Evolutionary conservation across 2,797 vertebrate genomes (phyloP), one percentile per base, ranked within the genome.

Genomic region (Kryptopterus vitreolus): DNA sequence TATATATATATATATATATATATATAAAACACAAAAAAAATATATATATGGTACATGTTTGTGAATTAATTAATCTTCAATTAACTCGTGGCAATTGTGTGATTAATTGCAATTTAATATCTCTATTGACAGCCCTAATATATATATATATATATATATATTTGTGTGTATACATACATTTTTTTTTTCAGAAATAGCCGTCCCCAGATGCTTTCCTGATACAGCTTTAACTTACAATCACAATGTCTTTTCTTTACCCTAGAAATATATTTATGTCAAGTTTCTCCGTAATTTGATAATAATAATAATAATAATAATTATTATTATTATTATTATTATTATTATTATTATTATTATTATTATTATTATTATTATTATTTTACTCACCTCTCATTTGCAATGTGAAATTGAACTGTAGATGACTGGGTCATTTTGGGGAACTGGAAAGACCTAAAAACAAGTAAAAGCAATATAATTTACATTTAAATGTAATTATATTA

Each of bases 371-470:
- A 43, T 77, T 69, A 16, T 26, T 58, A 55, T 43, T 35, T 52
- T n/a, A 48, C 74, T 81, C 29, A 80, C 62, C 12, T 52, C 11
- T 75, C 33, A 55, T 38, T 66, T 11, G 0, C 29, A 15, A 53
- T 1, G 24, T 76, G 80, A 80, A 1, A 80, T 33, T 65, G 77
- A 3, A 31, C 82, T 86, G 63, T 84, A 84, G 63, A 77, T 66
- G 55, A 82, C 65, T 0, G 26, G 33, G 20, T 68, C 31, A 15
- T 62, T 29, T 20, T 3, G 9, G 5, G 74, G 62, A 48, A 35
- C 15, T 58, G 8, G 8, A 76, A 9, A 5, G 1, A 52, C 52
- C 85, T 83, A 50, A 29, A 70, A 77, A 69, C 22, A 50, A 46
- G 73, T 29, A 13, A 55, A 16, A 33, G 8, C 33, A 9, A 43